Evolutionary conservation across 2,888 invertebrate genomes (phyloP), one percentile per base, ranked within the genome.

Genomic region (Folsomia manolachei): DNA sequence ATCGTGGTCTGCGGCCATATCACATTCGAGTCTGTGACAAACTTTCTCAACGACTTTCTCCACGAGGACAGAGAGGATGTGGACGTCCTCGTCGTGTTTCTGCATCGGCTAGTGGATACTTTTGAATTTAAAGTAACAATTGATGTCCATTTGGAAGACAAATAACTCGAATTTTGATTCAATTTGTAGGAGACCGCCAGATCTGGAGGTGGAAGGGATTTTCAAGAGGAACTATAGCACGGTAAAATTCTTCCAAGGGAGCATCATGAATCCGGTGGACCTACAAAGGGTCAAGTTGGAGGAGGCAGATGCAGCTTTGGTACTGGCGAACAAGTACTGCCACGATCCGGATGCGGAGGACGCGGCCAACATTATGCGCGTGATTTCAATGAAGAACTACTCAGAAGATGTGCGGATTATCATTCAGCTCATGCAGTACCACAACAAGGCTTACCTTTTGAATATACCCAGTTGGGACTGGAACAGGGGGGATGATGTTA

Each of bases 391-490:
- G 85, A 99, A 99, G 88, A 99, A 99, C 87, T 99, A 97, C 87
- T 97, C 97, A 82, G 97, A 98, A 83, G 97, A 99, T 85, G 99
- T 99, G 85, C 90, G 99, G 84, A 98, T 99, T 83, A 99, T 99
- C 84, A 98, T 99, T 82, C 99, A 99, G 86, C 89, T 99, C 82
- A 97, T 99, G 95, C 99, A 99, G 87, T 99, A 99, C 87, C 99
- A 99, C 85, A 99, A 99, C 87, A 99, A 99, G 92, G 97, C 99
- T 83, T 99, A 99, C 86, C 89, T 99, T 85, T 88, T 99, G 82
- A 99, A 99, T 89, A 99, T 99, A 89, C 99, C 99, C 82, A 97
- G 97, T 81, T 99, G 99, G 99, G 98, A 99, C 87, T 99, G 99
- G 99, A 97, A 98, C 86, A 92, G 97, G 85, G 99, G 98, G 72